Base-by-base conservation (phyloP, 2,113 vertebrate species). In the Nyctereutes procyonoides region DNA sequence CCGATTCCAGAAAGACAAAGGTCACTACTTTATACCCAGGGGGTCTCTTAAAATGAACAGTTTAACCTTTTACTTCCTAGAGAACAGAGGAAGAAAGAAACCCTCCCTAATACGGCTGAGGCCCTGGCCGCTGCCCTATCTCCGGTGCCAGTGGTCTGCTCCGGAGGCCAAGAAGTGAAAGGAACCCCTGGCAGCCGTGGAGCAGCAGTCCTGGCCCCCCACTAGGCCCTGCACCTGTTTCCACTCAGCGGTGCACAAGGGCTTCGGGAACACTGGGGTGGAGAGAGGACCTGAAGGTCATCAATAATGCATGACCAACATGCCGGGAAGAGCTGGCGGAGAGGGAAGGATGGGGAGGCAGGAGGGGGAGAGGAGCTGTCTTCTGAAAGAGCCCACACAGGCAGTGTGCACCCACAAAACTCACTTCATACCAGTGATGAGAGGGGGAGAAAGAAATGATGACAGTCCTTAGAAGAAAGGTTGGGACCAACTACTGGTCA, bases 291-390 rank as follows among this genome's bases (percentile, higher is more conserved):
- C 4, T 43, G 22, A 26, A 93, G 62, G n/a, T 63, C 95, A 97
- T 98, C 97, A 98, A 97, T 98, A 98, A 98, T 98, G 60, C 71
- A 98, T 79, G 65, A 43, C 88, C 74, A 6, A 32, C 3, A 1
- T 16, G 55, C 51, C 2, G 0, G 19, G 73, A 58, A 74, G 92
- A 73, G 55, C 73, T 17, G 17, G 65, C 0, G 0, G 80, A 67
- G 22, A 51, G 15, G 30, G 15, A 20, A 10, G 53, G 51, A 14
- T 1, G 6, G 48, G 35, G 24, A 14, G 43, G 71, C 35, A 38
- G 35, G 11, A 48, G 71, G 28, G 30, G 35, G 69, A 62, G 19
- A 48, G 30, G 38, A 28, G 51, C 51, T 56, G 63, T 4, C n/a
- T 53, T 71, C 86, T 32, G 9, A 30, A 32, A 77, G 28, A 58